These are phyloP conservation scores for Cantharis lateralis DNA, from an alignment of 2,888 invertebrate genomes.

Conservation along the genomic window DNA sequence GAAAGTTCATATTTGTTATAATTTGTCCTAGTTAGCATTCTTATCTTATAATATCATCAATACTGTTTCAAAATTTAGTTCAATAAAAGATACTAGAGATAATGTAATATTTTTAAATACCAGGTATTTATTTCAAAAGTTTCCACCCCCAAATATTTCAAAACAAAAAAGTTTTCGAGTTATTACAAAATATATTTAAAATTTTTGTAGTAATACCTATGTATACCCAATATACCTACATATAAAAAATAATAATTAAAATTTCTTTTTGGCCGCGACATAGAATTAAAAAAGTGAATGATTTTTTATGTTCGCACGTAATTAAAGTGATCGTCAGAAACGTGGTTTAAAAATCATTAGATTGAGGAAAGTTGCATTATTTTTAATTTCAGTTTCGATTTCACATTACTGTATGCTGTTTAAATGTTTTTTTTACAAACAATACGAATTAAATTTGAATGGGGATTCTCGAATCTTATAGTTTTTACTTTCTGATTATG, in stretches of 20 bases:
- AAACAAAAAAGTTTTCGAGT: no score
- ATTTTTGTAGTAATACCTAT: no score
- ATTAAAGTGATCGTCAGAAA: not conserved
- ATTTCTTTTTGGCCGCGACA: no score
- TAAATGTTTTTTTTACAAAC: not conserved
- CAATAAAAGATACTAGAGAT: not conserved
- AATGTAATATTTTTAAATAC: not conserved
- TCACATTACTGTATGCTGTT: not conserved
- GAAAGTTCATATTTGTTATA: not conserved
- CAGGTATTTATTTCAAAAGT: not conserved
- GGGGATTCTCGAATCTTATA: not conserved
- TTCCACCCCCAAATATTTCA: no score
- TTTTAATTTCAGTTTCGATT: not conserved
- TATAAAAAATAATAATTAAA: no score
- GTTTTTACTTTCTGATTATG: constrained; percentile 11
- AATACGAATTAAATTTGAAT: not conserved
- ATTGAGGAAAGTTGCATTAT: not conserved
- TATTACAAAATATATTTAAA: no score
- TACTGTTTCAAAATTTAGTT: not conserved
- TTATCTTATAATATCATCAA: not conserved
- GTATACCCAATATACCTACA: no score
- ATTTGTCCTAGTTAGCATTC: not conserved
- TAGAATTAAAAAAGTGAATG: not conserved
- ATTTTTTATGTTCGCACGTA: not conserved
- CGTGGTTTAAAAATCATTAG: not conserved